A percentile compares a stretch with the other conserved stretches of the same genome.
These are phyloP conservation scores for Datnioides undecimradiatus DNA, from an alignment of 2,113 vertebrate genomes.

Conservation along the genomic window DNA sequence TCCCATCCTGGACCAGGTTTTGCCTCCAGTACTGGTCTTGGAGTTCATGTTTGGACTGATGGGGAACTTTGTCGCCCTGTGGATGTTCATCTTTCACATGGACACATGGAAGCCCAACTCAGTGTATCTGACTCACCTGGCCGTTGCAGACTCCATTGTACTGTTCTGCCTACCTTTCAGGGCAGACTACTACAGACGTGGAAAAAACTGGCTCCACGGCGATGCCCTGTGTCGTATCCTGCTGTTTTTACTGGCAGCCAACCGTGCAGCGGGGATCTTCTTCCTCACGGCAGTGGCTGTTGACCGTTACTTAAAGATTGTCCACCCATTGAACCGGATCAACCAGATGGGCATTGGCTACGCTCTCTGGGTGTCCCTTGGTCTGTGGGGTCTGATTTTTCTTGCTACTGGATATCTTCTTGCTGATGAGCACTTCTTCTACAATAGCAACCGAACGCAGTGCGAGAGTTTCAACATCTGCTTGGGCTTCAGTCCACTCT, in stretches of 20 bases:
- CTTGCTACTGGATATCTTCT: slow-evolving; percentile 81
- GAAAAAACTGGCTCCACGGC: slow-evolving; percentile 83
- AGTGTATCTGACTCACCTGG: slow-evolving; percentile 84
- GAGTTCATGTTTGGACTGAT: slow-evolving; percentile 83
- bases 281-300: slow-evolving; percentile 86
- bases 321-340: slow-evolving; percentile 77
- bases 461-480: slow-evolving; percentile 88
- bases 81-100: slow-evolving; percentile 83
- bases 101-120: slow-evolving; percentile 84
- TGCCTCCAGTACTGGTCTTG: slow-evolving; percentile 82
- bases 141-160: slow-evolving; percentile 83
- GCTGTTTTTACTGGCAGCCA: slow-evolving; percentile 83
- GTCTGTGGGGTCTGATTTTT: slow-evolving; percentile 81
- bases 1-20: slow-evolving; percentile 71
- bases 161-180: slow-evolving; percentile 85
- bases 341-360: slow-evolving; percentile 79
- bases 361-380: slow-evolving; percentile 74
- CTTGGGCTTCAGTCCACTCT: slow-evolving; percentile 70
- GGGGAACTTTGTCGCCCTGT: slow-evolving; percentile 81
- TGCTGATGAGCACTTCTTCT: slow-evolving; percentile 68
- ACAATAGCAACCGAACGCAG: slow-evolving; percentile 73
- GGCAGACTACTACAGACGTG: slow-evolving; percentile 84
- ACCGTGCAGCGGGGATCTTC: slow-evolving; percentile 83
- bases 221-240: slow-evolving; percentile 80
- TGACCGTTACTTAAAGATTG: slow-evolving; percentile 85